Evolutionary conservation across 92 coral and sea anemone genomes (phyloP), one percentile per base, ranked within the genome.

Genomic region (Palythoa grandis): DNA sequence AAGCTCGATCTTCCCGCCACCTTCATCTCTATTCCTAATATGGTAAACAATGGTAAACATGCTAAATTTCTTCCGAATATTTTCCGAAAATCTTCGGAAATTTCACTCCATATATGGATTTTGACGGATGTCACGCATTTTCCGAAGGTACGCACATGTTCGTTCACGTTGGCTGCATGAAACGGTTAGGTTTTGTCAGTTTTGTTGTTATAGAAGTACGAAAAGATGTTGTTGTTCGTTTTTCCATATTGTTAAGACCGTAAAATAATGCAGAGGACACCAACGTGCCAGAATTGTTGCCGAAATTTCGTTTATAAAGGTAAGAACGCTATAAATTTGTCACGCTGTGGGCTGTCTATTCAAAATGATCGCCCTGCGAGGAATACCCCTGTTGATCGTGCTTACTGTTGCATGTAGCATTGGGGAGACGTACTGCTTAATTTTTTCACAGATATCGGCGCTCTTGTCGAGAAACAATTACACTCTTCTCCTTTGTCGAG

Each of bases 231-330:
- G 73, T 72, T 65, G 22, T 63, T 61, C 35, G 20, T 2, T 35
- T 75, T 37, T 73, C 53, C 11, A 13, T 43, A 16, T 10, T 53
- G n/a, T 40, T 40, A 73, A 10, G 35, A 24, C 13, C 20, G 13
- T 16, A 23, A 13, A 29, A 68, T 39, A 58, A 97, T 97, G 99
- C 99, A 97, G 88, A 89, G 99, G 60, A 94, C 98, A 29, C 99
- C 98, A 60, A 95, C 95, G 16, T 97, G 99, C 65, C 88, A 70
- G 35, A 91, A 89, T 60, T 97, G 99, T 86, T 97, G 92, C 86
- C 92, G 90, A 75, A 95, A 92, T 72, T 97, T 86, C 67, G 86
- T 95, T 74, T 97, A 93, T 43, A 90, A 93, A 93, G 98, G 99
- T 94, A 68, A 83, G 88, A 52, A 67, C 35, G 20, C 20, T 37